These are phyloP conservation scores for Mastacembelus armatus DNA, from an alignment of 2,797 vertebrate genomes.

Conservation along the genomic window DNA sequence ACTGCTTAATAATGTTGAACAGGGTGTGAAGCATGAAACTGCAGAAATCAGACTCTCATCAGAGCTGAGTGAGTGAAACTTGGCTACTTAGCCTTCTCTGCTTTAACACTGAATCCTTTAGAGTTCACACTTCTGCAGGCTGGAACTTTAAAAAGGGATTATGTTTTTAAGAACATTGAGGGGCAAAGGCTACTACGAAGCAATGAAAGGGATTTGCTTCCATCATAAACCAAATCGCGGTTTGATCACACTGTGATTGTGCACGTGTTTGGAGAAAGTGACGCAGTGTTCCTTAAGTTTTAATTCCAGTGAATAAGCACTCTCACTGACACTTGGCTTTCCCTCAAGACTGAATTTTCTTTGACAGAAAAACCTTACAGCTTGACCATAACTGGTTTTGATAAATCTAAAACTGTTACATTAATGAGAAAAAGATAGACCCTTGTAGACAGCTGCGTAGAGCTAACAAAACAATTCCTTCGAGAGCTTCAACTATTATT, in stretches of 20 bases:
- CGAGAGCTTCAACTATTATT: too few species aligned
- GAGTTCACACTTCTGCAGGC: constrained; percentile 55
- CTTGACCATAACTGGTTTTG: too few species aligned
- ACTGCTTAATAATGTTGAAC: constrained; percentile 8
- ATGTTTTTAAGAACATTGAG: constrained; percentile 56
- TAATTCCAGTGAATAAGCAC: too few species aligned
- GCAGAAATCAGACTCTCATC: constrained; percentile 45
- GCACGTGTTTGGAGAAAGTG: constrained; percentile 10
- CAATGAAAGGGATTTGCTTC: constrained; percentile 55
- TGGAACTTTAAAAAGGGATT: constrained; percentile 67
- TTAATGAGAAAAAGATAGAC: not conserved
- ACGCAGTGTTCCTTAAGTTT: too few species aligned
- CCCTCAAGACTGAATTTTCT: constrained; percentile 13
- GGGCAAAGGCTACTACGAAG: constrained; percentile 67
- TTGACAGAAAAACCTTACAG: too few species aligned
- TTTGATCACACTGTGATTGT: constrained; percentile 9
- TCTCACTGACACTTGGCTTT: constrained; percentile 34
- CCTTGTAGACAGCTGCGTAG: not conserved
- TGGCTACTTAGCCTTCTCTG: constrained; percentile 35
- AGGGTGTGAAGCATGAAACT: constrained; percentile 49
- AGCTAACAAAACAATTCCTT: not conserved
- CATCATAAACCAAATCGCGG: constrained; percentile 31
- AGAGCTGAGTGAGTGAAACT: constrained; percentile 47
- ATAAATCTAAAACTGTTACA: not conserved
- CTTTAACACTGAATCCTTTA: constrained; percentile 56